Evolutionary conservation across 2,113 vertebrate species (phyloP).

Genomic region (Chaetodon trifascialis): DNA sequence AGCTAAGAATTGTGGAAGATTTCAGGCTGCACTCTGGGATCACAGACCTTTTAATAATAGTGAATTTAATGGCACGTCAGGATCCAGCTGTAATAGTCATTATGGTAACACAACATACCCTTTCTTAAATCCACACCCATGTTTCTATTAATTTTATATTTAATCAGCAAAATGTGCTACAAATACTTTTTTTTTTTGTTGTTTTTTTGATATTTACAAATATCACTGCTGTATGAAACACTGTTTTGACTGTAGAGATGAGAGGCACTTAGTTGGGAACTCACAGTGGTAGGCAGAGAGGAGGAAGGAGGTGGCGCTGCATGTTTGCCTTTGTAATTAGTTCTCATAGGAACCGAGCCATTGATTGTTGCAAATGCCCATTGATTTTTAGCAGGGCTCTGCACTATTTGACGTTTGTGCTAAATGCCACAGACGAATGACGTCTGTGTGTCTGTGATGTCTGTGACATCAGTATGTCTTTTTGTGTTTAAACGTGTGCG

Average conservation of each 20-base stretch:
- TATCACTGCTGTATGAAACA: slow-evolving; percentile 31
- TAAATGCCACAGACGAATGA: slow-evolving; percentile 67
- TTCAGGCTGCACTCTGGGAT: neutral
- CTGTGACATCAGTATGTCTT: slow-evolving; percentile 47
- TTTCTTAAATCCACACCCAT: neutral
- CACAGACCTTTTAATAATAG: neutral
- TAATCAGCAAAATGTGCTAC: neutral
- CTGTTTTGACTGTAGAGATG: slow-evolving; percentile 35
- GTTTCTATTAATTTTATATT: neutral
- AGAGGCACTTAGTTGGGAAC: slow-evolving; percentile 18
- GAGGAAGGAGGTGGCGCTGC: slow-evolving; percentile 36
- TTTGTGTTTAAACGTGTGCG: slow-evolving; percentile 8
- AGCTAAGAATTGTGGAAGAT: too few species aligned
- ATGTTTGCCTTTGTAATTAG: slow-evolving; percentile 81
- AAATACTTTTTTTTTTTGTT: too few species aligned
- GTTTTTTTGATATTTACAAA: slow-evolving; percentile 1
- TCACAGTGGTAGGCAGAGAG: slow-evolving; percentile 23
- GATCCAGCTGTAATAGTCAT: neutral
- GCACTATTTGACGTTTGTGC: slow-evolving; percentile 66
- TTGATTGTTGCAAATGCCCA: slow-evolving; percentile 80
- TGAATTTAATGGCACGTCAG: neutral
- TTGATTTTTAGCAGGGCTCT: slow-evolving; percentile 73
- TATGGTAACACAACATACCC: neutral
- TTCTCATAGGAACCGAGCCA: slow-evolving; percentile 75
- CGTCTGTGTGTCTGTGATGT: slow-evolving; percentile 31